A percentile compares a stretch with the other conserved stretches of the same genome.
Evolutionary conservation across 2,888 invertebrate genomes (phyloP).

Genomic region (Matsumyia berberina): DNA sequence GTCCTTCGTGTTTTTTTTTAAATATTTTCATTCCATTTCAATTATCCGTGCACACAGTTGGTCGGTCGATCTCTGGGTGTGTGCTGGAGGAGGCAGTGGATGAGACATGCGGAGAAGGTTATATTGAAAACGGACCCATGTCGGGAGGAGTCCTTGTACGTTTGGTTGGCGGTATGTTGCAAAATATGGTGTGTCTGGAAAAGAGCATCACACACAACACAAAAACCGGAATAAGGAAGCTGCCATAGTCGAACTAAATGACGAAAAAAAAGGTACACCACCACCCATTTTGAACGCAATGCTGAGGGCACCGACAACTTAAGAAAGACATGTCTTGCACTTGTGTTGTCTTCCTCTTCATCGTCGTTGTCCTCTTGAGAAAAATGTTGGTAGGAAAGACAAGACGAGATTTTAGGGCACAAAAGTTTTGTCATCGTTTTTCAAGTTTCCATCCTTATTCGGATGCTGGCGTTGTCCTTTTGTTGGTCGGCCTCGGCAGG

Average conservation of each 20-base stretch:
- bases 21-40: constrained; percentile 52
- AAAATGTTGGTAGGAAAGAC: constrained; percentile 4
- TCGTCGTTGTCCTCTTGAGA: constrained; percentile 30
- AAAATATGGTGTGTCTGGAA: constrained; percentile 19
- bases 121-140: constrained; percentile 36
- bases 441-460: constrained; percentile 24
- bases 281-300: constrained; percentile 50
- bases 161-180: background rate
- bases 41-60: constrained; percentile 22
- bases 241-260: background rate
- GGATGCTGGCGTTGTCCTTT: constrained; percentile 27
- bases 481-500: background rate
- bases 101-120: constrained; percentile 8
- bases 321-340: constrained; percentile 68
- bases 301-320: constrained; percentile 52
- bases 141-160: constrained; percentile 19
- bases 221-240: constrained; percentile 31
- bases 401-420: constrained; percentile 47
- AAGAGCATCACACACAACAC: constrained; percentile 41
- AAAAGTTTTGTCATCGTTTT: constrained; percentile 55
- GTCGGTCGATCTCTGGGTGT: constrained; percentile 8
- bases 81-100: background rate
- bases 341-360: constrained; percentile 34
- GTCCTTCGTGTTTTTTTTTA: constrained; percentile 28
- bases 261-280: constrained; percentile 4